Conservation (phyloP, 2,888 invertebrate species). For the Calliopum simillimum region DNA sequence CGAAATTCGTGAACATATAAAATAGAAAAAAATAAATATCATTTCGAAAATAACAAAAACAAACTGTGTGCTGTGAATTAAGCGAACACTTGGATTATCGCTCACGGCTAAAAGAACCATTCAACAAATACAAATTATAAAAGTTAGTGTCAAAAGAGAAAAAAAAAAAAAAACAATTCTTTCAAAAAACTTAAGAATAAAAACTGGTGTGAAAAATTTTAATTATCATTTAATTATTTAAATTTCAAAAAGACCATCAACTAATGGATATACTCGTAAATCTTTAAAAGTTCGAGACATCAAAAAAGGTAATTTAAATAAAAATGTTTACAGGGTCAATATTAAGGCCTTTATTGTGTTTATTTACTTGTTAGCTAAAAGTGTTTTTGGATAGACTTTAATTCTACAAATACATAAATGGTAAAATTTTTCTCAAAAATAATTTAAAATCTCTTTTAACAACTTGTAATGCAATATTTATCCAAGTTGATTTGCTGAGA, state of each 20-base stretch:
- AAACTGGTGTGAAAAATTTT: conserved; percentile 32
- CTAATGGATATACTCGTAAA: too few species aligned
- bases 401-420: too few species aligned
- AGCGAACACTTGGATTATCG: conserved; percentile 65
- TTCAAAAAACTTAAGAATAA: conserved; percentile 42
- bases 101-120: too few species aligned
- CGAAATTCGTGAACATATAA: conserved; percentile 1
- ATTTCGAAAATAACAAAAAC: conserved; percentile 29
- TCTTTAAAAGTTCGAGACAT: not conserved
- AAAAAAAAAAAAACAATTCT: conserved; percentile 31
- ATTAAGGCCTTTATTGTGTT: not conserved
- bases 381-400: too few species aligned
- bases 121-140: conserved; percentile 31
- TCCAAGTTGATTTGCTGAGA: too few species aligned
- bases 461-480: not conserved
- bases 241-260: too few species aligned
- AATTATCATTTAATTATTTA: too few species aligned
- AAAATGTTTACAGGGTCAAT: conserved; percentile 10
- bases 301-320: conserved; percentile 21
- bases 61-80: conserved; percentile 60
- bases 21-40: conserved; percentile 17
- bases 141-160: conserved; percentile 13
- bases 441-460: too few species aligned
- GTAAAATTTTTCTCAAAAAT: not conserved
- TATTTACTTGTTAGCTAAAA: too few species aligned